These are phyloP conservation scores for Cervus canadensis DNA, from an alignment of 2,113 vertebrate genomes.

Conservation along the genomic window DNA sequence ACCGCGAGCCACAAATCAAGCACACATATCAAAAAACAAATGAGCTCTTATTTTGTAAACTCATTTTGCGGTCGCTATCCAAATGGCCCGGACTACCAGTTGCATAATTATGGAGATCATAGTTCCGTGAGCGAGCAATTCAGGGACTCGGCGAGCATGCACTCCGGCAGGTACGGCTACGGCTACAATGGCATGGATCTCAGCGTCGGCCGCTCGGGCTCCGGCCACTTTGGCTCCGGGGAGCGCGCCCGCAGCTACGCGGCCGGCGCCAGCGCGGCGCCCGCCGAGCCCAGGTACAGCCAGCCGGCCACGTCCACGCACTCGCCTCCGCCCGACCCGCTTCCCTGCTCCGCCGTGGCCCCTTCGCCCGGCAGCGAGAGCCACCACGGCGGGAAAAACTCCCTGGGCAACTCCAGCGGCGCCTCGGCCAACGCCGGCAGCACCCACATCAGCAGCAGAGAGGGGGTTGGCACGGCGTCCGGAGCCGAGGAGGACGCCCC, in stretches of 20 bases:
- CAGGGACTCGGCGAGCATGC: constrained; percentile 96
- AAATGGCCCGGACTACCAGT: constrained; percentile 99
- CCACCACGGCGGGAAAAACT: constrained; percentile 94
- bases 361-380: constrained; percentile 89
- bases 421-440: constrained; percentile 86
- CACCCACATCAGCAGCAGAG: constrained; percentile 89
- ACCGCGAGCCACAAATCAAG: constrained; percentile 99
- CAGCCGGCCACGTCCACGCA: constrained; percentile 88
- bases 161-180: constrained; percentile 98
- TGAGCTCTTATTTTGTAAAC: constrained; percentile 99
- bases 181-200: constrained; percentile 99
- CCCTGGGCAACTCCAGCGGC: constrained; percentile 87
- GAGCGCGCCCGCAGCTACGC: constrained; percentile 93
- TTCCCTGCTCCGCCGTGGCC: constrained; percentile 92
- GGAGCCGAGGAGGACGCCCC: constrained; percentile 93
- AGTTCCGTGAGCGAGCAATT: constrained; percentile 97
- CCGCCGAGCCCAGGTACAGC: constrained; percentile 94
- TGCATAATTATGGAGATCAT: constrained; percentile 99
- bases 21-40: constrained; percentile 97
- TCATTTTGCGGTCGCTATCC: constrained; percentile 99
- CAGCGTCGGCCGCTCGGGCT: constrained; percentile 91
- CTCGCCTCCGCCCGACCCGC: constrained; percentile 92
- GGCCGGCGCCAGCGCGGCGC: constrained; percentile 88
- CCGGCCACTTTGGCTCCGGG: constrained; percentile 93
- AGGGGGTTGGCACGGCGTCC: constrained; percentile 92